These are phyloP conservation scores for Burhinus bistriatus DNA, from an alignment of 2,113 vertebrate species.

Conservation along the genomic window DNA sequence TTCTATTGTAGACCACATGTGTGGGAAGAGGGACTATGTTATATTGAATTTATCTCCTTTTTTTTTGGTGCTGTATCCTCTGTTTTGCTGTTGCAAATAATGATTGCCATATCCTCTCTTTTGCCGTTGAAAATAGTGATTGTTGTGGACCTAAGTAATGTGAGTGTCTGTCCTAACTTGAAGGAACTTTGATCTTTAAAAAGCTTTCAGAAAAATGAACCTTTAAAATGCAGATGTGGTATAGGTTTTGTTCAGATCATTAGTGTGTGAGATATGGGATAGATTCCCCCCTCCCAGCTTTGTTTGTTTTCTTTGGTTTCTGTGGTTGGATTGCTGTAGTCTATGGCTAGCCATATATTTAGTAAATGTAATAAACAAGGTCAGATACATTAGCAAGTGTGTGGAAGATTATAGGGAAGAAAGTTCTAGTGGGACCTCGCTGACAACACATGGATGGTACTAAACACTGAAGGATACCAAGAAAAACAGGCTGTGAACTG, in stretches of 20 bases:
- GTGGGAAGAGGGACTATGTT: background rate
- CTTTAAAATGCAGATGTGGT: background rate
- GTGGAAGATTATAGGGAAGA: background rate
- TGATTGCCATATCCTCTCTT: background rate
- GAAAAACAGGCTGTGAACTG: background rate
- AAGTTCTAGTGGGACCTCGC: background rate
- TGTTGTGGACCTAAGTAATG: background rate
- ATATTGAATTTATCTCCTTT: background rate
- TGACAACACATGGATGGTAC: background rate
- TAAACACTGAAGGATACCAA: background rate
- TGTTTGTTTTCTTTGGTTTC: background rate
- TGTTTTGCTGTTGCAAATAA: too few relatives aligned
- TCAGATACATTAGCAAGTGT: background rate
- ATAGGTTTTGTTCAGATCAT: background rate
- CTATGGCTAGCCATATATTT: background rate
- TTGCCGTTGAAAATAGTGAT: background rate
- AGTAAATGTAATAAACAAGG: background rate
- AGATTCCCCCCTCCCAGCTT: background rate
- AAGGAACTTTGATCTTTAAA: background rate
- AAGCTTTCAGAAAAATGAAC: background rate
- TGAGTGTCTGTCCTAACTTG: background rate
- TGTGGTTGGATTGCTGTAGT: background rate
- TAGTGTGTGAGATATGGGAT: background rate
- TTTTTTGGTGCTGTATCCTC: too few relatives aligned
- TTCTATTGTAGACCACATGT: background rate